phyloP scores from a whole-genome alignment of 2,888 invertebrate genomes.

The Salticus scenicus region DNA sequence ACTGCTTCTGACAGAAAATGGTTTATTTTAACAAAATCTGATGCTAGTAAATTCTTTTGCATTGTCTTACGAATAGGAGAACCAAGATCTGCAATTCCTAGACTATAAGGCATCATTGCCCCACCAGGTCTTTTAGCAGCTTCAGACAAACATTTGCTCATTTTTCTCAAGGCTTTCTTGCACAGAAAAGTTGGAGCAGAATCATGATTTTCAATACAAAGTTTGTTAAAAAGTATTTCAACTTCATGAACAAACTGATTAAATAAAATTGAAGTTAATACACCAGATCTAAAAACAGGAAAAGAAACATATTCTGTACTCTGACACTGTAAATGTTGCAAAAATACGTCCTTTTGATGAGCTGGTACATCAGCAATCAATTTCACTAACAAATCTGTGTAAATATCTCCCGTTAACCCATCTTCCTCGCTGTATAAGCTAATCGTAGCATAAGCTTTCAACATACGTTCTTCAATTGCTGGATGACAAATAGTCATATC shows the following conservation, averaged over 20 bases:
- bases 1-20: constrained; percentile 62
- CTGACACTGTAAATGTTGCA: constrained; percentile 69
- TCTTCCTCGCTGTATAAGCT: constrained; percentile 69
- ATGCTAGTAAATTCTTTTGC: constrained; percentile 33
- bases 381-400: constrained; percentile 69
- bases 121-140: constrained; percentile 28
- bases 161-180: constrained; percentile 49
- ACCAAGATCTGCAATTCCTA: constrained; percentile 42
- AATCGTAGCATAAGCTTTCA: constrained; percentile 66
- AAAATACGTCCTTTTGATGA: constrained; percentile 49
- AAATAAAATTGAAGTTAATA: constrained; percentile 62
- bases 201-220: constrained; percentile 54
- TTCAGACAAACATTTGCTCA: constrained; percentile 54
- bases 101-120: constrained; percentile 3
- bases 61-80: constrained; percentile 31
- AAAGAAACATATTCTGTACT: constrained; percentile 70
- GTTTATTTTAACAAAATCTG: constrained; percentile 49
- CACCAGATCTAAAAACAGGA: constrained; percentile 66
- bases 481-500: constrained; percentile 66
- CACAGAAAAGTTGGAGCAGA: constrained; percentile 47
- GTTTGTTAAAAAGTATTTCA: constrained; percentile 47
- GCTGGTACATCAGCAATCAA: constrained; percentile 57
- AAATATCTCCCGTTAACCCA: constrained; percentile 70
- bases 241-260: constrained; percentile 65
- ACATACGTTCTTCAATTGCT: constrained; percentile 58